Evolutionary conservation across 2,113 vertebrate species (phyloP), one percentile per base, ranked within the genome.

Genomic region (Urocitellus parryii): DNA sequence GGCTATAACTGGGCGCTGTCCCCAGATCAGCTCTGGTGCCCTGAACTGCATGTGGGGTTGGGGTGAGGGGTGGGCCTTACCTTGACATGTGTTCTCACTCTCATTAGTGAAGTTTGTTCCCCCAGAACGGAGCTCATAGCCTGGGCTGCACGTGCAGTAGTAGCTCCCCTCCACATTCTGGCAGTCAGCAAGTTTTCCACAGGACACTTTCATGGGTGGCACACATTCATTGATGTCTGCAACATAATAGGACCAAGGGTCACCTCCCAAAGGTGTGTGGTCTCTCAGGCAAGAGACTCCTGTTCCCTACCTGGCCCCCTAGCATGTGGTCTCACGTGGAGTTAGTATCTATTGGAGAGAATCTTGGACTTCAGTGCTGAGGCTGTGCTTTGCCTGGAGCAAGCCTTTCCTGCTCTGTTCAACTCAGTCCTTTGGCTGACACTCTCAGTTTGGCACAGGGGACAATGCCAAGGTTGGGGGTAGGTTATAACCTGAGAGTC

Each of bases 41-140:
- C 85, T 81, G 51, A 53, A 16, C 51, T 24, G 13, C 20, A 34
- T 53, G 51, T 51, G 7, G 42, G 0, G 0, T 24, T 29, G 22
- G 1, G 0, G 53, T 42, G 56, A 29, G 12, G 5, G 48, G 48
- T 56, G 12, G 58, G 29, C 8, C 92, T 96, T 77, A 97, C 96
- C 96, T 20, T 2, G 42, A 76, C 97, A 97, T 0, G 24, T 95
- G 90, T 97, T 94, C 86, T 93, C 70, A 22, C 16, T 82, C 32
- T 5, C 2, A 14, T 79, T 74, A 1, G 0, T 16, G 94, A 97
- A 98, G 0, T 0, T 2, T 3, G 0, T 0, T 0, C 0, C 0
- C 51, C 51, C 51, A 53, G 51, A 53, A 16, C 2, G 51, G 13
- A 53, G 51, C 51, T 8, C 45, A 0, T 83, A 97, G 4, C 97